Conservation (phyloP, 1,140 invertebrate genomes). For the Ceratina japonica region DNA sequence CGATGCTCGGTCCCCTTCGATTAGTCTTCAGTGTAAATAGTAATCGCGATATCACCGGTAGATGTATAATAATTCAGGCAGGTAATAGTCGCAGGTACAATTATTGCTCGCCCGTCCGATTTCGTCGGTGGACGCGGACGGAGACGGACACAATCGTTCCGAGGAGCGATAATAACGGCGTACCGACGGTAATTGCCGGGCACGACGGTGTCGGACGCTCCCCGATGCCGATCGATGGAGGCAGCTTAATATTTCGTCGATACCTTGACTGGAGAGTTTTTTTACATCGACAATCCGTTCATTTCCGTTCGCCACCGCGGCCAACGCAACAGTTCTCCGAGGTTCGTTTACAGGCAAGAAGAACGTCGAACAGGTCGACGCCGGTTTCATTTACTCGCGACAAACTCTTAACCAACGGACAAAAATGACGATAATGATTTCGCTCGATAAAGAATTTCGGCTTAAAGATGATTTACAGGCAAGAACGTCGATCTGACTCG, state of each 20-base stretch:
- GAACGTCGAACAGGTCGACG: constrained; percentile 22
- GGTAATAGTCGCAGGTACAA: constrained; percentile 43
- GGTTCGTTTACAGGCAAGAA: constrained; percentile 14
- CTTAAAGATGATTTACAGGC: constrained; percentile 24
- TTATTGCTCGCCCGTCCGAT: constrained; percentile 52
- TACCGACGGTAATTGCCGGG: constrained; percentile 37
- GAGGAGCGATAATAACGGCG: constrained; percentile 53
- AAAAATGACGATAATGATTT: background rate
- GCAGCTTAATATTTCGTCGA: constrained; percentile 50
- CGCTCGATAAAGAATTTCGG: background rate
- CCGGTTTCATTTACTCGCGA: constrained; percentile 17
- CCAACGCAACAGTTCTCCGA: too few relatives aligned
- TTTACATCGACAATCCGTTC: constrained; percentile 20
- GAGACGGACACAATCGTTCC: constrained; percentile 30
- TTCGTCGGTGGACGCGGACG: constrained; percentile 44
- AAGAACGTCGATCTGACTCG: constrained; percentile 41
- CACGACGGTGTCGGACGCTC: constrained; percentile 37
- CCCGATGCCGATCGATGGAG: constrained; percentile 42
- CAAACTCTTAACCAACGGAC: background rate
- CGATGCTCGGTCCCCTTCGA: constrained; percentile 19
- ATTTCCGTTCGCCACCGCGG: constrained; percentile 10
- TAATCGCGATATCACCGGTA: constrained; percentile 45
- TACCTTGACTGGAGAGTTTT: constrained; percentile 22
- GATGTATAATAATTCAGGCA: constrained; percentile 30
- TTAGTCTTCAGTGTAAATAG: constrained; percentile 44